Base-by-base conservation (phyloP, 2,113 vertebrate species). In the Micronisus gabar region DNA sequence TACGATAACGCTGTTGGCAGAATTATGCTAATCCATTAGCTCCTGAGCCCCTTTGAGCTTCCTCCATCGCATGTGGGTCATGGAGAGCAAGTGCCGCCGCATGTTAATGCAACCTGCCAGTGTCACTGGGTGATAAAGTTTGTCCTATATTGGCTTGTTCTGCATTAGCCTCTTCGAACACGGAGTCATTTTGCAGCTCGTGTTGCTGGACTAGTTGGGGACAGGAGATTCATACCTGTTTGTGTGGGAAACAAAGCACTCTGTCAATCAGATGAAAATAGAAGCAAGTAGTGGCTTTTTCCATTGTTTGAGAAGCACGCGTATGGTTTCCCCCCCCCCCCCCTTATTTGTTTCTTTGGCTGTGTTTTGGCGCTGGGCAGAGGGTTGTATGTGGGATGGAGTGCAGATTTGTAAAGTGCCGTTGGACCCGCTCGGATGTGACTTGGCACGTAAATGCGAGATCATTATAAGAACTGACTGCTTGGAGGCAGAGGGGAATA, bases 81-180 rank as follows among this genome's bases (percentile, higher is more conserved):
- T 2, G 15, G 30, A 1, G 5, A 41, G 59, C 27, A 6, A 30
- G 43, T 20, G 47, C 41, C 2, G 5, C 41, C 1, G 2, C 10
- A 4, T 30, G 74, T 25, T 62, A 56, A 58, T 47, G 86, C 10
- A 8, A n/a, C 16, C 74, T n/a, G 45, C 40, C 16, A 0, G 15
- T 7, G 1, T 29, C 23, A 4, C 66, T 10, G 6, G 22, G 67
- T 25, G 72, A 48, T 13, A 7, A 40, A 59, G 26, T 50, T 47
- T 38, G 22, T 6, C 76, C 47, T 3, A 59, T 73, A 13, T 12
- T 58, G 25, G 17, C 26, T 40, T 21, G 26, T 36, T 74, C 23
- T 30, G 58, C 45, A 2, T 59, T 19, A 67, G 50, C 61, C 22
- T 45, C 40, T 61, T 73, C 0, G 4, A 56, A 36, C 15, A 6